Evolutionary conservation across 2,888 invertebrate genomes (phyloP).

Genomic region (Scrobipalpa costella): DNA sequence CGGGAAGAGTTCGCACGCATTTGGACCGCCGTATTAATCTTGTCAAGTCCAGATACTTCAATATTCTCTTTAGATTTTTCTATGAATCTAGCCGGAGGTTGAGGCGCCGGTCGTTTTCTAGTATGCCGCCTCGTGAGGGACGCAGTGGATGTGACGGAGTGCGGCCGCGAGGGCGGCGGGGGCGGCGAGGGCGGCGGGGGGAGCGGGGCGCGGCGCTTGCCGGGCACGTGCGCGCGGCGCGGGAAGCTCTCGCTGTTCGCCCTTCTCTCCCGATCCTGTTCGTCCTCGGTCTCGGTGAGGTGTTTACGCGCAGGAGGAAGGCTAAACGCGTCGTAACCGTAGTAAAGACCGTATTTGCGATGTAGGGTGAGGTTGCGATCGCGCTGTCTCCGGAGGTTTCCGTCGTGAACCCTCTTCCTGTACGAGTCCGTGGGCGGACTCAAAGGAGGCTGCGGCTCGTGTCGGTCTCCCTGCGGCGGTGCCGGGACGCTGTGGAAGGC

Average conservation of each 20-base stretch:
- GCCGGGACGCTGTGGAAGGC: slow-evolving; percentile 82
- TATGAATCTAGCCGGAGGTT: slow-evolving; percentile 63
- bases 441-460: slow-evolving; percentile 68
- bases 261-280: slow-evolving; percentile 61
- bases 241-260: slow-evolving; percentile 82
- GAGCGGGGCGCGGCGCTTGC: slow-evolving; percentile 87
- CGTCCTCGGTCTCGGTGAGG: slow-evolving; percentile 37
- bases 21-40: slow-evolving; percentile 33
- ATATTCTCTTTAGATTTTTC: slow-evolving; percentile 45
- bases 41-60: slow-evolving; percentile 21
- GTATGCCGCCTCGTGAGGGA: slow-evolving; percentile 58
- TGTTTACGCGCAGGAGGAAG: slow-evolving; percentile 53
- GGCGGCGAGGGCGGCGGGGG: slow-evolving; percentile 70
- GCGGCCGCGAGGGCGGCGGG: slow-evolving; percentile 57
- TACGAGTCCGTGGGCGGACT: slow-evolving; percentile 84
- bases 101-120: slow-evolving; percentile 79
- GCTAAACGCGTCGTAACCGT: slow-evolving; percentile 68
- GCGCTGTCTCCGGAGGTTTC: slow-evolving; percentile 79
- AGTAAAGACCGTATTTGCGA: slow-evolving; percentile 82
- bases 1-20: slow-evolving; percentile 46
- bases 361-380: slow-evolving; percentile 83
- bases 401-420: slow-evolving; percentile 81
- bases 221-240: slow-evolving; percentile 86
- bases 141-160: slow-evolving; percentile 36
- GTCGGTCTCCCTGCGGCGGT: slow-evolving; percentile 75